Evolutionary conservation across 2,888 invertebrate species (phyloP).

Genomic region (Megaustenia siamemsis): DNA sequence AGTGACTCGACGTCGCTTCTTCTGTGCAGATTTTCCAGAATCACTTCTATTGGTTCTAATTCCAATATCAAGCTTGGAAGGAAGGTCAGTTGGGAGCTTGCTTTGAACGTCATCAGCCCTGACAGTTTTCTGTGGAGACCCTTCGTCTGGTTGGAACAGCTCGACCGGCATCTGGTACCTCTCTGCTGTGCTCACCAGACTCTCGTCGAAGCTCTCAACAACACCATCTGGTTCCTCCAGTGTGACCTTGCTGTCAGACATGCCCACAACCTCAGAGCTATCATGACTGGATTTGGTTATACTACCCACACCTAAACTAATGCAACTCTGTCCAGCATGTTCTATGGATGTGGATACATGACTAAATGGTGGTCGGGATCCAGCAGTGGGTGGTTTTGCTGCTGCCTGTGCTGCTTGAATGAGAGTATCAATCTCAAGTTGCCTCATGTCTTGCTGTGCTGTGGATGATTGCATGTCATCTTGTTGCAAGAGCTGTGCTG

Average conservation of each 20-base stretch:
- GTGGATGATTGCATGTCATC: not conserved
- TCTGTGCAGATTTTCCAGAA: not conserved
- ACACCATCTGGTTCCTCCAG: not conserved
- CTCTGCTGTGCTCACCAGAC: constrained; percentile 52
- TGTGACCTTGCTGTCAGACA: too few relatives aligned
- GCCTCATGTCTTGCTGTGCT: constrained; percentile 6
- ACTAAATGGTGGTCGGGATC: not conserved
- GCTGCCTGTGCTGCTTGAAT: constrained; percentile 49
- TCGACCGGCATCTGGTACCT: constrained; percentile 51
- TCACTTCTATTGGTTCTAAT: constrained; percentile 14
- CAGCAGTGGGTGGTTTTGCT: constrained; percentile 31
- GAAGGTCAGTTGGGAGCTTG: constrained; percentile 27
- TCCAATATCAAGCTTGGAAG: constrained; percentile 36
- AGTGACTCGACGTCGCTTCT: too few relatives aligned
- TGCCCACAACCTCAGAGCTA: not conserved
- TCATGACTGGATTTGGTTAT: not conserved
- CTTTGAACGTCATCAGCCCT: not conserved
- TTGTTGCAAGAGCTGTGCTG: too few relatives aligned
- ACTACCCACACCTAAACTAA: not conserved
- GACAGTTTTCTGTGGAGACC: constrained; percentile 46
- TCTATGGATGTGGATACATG: not conserved
- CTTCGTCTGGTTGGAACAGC: constrained; percentile 54
- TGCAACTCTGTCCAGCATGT: not conserved
- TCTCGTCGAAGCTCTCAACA: constrained; percentile 43
- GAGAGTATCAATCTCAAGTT: constrained; percentile 45